A percentile compares a stretch with the other conserved stretches of the same genome.
These are phyloP conservation scores for Crenuchus spilurus DNA, from an alignment of 2,797 vertebrate species.

Conservation along the genomic window DNA sequence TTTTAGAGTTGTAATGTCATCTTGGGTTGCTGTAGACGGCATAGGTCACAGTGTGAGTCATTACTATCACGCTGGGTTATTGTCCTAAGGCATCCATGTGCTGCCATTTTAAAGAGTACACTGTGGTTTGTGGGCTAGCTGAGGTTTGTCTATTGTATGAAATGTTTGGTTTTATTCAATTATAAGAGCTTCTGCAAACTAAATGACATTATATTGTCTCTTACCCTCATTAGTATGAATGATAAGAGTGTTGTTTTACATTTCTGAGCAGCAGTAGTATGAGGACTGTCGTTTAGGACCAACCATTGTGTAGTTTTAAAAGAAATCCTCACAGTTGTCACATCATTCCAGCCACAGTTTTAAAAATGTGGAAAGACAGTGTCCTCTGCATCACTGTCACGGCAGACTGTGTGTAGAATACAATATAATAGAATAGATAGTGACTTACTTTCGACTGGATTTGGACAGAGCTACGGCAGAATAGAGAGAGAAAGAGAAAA, in stretches of 20 bases:
- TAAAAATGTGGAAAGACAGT: constrained; percentile 4
- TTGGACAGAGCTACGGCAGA: not conserved
- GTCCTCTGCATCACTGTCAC: constrained; percentile 11
- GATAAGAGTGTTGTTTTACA: not conserved
- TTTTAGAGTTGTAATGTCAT: too few species aligned
- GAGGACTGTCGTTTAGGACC: not conserved
- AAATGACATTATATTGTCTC: not conserved
- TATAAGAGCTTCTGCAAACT: not conserved
- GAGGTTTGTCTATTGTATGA: not conserved
- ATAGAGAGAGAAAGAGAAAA: not conserved
- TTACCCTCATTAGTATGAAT: not conserved
- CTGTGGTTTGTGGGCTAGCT: not conserved
- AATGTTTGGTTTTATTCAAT: not conserved
- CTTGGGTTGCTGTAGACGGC: too few species aligned
- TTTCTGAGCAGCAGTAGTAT: not conserved
- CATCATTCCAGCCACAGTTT: constrained; percentile 11
- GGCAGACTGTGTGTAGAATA: not conserved
- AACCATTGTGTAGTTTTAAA: not conserved
- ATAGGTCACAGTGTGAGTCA: too few species aligned
- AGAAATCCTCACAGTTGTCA: not conserved
- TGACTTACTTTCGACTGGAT: not conserved
- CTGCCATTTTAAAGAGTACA: not conserved
- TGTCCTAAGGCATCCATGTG: not conserved
- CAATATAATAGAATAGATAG: not conserved
- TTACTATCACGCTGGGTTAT: too few species aligned